Conservation (phyloP, 2,888 invertebrate species). For the Lottia gigantea region DNA sequence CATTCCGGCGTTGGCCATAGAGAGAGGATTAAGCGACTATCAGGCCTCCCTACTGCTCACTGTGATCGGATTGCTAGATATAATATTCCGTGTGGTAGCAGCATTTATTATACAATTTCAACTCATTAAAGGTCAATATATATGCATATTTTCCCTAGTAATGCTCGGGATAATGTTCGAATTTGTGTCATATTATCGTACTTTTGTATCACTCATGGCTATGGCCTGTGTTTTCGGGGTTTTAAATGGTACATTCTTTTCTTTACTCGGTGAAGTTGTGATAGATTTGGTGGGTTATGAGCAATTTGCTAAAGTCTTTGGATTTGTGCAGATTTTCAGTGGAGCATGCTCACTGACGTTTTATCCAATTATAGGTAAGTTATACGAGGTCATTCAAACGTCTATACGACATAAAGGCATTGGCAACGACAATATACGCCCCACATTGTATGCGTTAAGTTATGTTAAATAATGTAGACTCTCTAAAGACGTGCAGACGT, state of each 20-base stretch:
- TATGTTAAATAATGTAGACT: background rate
- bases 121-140: constrained; percentile 17
- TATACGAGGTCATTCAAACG: background rate
- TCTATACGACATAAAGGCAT: too few relatives aligned
- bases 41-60: constrained; percentile 16
- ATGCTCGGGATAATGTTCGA: constrained; percentile 14
- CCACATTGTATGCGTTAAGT: too few relatives aligned
- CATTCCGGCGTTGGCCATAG: constrained; percentile 19
- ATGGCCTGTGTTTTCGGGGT: constrained; percentile 9
- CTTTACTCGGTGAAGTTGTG: constrained; percentile 13
- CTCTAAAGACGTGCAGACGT: too few relatives aligned
- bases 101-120: constrained; percentile 17
- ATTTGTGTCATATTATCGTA: constrained; percentile 7
- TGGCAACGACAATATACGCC: too few relatives aligned
- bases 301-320: constrained; percentile 18
- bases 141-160: constrained; percentile 5
- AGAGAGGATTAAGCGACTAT: constrained; percentile 16
- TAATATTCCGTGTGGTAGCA: constrained; percentile 17
- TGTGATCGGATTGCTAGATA: constrained; percentile 12
- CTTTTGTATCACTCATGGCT: background rate
- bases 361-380: constrained; percentile 20
- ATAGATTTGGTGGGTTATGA: constrained; percentile 20
- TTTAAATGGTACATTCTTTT: constrained; percentile 19
- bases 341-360: background rate
- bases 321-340: constrained; percentile 19